These are phyloP conservation scores for Halcyon smyrnensis DNA, from an alignment of 2,797 vertebrate genomes.

Conservation along the genomic window DNA sequence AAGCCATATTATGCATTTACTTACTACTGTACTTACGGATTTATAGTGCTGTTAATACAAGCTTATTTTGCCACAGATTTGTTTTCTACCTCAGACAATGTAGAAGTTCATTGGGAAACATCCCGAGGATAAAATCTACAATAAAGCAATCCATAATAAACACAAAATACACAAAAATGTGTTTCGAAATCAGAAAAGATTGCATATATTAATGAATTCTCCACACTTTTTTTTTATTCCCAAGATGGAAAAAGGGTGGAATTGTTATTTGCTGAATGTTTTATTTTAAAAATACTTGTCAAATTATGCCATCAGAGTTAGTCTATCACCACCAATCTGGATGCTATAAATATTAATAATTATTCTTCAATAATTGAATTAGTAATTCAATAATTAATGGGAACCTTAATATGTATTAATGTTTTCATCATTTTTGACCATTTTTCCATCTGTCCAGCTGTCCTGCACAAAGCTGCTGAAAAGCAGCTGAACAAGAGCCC, in stretches of 20 bases:
- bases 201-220: conserved; percentile 4
- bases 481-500: background rate
- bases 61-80: conserved; percentile 7
- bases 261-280: conserved; percentile 30
- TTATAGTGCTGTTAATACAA: background rate
- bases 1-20: background rate
- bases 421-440: background rate
- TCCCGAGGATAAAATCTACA: background rate
- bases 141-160: background rate
- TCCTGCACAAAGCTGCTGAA: background rate
- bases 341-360: conserved; percentile 60
- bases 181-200: background rate
- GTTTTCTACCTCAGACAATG: background rate
- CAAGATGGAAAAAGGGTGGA: conserved; percentile 5
- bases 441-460: background rate
- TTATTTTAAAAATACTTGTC: conserved; percentile 49
- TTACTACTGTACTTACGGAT: background rate
- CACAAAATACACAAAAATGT: background rate
- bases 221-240: background rate
- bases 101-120: background rate
- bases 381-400: conserved; percentile 43
- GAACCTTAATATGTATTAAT: background rate
- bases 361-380: conserved; percentile 22
- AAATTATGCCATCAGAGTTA: conserved; percentile 7
- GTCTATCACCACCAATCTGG: conserved; percentile 8